These are phyloP conservation scores for Drosophila lutescens DNA, from an alignment of 2,888 invertebrate species.

Conservation along the genomic window DNA sequence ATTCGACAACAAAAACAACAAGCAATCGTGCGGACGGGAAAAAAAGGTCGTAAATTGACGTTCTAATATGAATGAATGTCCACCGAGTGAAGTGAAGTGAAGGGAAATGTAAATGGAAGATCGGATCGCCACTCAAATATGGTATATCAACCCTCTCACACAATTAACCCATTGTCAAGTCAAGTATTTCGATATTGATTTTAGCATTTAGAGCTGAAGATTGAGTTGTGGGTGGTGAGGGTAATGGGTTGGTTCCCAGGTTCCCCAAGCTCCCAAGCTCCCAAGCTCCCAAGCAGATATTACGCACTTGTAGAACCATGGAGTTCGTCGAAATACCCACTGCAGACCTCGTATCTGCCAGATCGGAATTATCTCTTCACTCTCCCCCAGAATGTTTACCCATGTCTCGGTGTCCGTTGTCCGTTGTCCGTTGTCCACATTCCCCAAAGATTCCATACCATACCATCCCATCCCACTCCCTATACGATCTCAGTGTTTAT, in stretches of 20 bases:
- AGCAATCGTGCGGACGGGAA: conserved; percentile 38
- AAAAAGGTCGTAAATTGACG: conserved; percentile 49
- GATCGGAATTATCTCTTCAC: conserved; percentile 11
- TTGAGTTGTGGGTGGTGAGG: conserved; percentile 4
- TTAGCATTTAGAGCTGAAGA: conserved; percentile 26
- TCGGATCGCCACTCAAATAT: conserved; percentile 16
- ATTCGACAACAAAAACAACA: conserved; percentile 47
- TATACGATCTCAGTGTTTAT: conserved; percentile 10
- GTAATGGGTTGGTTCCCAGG: no score
- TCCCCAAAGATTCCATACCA: conserved; percentile 7
- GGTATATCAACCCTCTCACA: conserved; percentile 13
- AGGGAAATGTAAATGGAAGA: not conserved
- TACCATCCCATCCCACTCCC: not conserved
- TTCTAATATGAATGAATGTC: conserved; percentile 37
- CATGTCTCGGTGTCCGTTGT: conserved; percentile 7
- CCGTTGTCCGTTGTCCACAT: conserved; percentile 7
- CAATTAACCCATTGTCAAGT: conserved; percentile 22
- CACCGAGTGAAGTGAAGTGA: conserved; percentile 1
- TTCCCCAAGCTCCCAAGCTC: not conserved
- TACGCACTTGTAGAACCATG: conserved; percentile 20
- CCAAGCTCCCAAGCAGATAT: not conserved
- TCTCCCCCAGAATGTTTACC: conserved; percentile 18
- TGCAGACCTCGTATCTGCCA: conserved; percentile 23
- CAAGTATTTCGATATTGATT: conserved; percentile 29
- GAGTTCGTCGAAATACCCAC: conserved; percentile 3